A percentile compares a stretch with the other conserved stretches of the same genome.
phyloP scores from a whole-genome alignment of 2,113 vertebrate genomes.

The Xenopus borealis region DNA sequence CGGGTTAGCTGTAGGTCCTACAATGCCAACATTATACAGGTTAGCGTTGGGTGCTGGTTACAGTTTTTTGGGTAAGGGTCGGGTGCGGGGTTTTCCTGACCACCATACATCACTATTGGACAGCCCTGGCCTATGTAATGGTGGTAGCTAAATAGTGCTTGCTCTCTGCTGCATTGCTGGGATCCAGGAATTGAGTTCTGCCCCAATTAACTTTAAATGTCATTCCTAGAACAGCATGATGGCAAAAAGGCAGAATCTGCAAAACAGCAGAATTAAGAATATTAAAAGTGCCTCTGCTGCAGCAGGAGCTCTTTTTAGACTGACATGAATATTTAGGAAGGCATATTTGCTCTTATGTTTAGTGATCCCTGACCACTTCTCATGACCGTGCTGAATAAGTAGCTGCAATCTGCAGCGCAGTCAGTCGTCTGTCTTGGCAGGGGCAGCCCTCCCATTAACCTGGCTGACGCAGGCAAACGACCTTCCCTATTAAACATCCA shows the following conservation, averaged over 20 bases:
- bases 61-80: no score
- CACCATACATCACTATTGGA: no score
- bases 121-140: no score
- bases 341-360: slow-evolving; percentile 11
- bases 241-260: no score
- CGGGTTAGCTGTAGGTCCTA: no score
- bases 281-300: not conserved
- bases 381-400: slow-evolving; percentile 6
- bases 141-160: no score
- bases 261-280: not conserved
- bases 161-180: no score
- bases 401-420: slow-evolving; percentile 7
- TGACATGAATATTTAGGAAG: slow-evolving; percentile 11
- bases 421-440: slow-evolving; percentile 16
- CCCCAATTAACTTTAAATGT: not conserved
- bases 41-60: no score
- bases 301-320: not conserved
- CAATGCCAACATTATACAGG: no score
- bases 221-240: not conserved
- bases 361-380: slow-evolving; percentile 29
- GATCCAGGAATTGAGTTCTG: not conserved
- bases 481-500: slow-evolving; percentile 41
- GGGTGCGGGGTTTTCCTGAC: no score
- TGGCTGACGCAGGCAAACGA: slow-evolving; percentile 31
- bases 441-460: slow-evolving; percentile 33